Evolutionary conservation across 2,888 invertebrate species (phyloP).

Genomic region (Pristionchus japonicus): DNA sequence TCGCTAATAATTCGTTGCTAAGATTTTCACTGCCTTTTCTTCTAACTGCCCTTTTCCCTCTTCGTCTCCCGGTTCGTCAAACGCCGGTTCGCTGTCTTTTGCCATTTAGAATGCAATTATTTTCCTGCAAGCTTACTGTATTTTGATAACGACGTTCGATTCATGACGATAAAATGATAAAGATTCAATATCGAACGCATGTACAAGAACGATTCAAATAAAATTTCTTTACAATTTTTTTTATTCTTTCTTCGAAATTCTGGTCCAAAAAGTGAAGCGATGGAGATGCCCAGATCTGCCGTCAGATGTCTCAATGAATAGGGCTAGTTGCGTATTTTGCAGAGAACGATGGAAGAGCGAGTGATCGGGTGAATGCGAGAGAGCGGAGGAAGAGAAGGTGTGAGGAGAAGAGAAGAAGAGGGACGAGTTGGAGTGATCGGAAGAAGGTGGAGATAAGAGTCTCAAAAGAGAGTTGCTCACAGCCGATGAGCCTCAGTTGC

Average conservation of each 20-base stretch:
- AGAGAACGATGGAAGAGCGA: too few relatives aligned
- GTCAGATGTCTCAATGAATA: too few relatives aligned
- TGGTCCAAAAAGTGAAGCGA: too few relatives aligned
- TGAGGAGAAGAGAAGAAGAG: too few relatives aligned
- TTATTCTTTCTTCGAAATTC: too few relatives aligned
- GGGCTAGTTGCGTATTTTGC: too few relatives aligned
- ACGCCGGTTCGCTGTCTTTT: constrained; percentile 30
- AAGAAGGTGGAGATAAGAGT: neutral
- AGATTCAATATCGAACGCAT: too few relatives aligned
- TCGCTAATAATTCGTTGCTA: neutral
- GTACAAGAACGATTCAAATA: too few relatives aligned
- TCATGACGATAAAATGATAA: neutral
- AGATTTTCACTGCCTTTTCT: constrained; percentile 11
- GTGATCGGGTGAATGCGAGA: neutral
- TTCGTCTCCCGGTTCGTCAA: constrained; percentile 2
- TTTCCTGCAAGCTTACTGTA: constrained; percentile 13
- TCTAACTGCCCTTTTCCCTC: neutral
- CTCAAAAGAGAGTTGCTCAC: neutral
- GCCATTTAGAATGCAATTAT: constrained; percentile 10
- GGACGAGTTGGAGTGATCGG: too few relatives aligned
- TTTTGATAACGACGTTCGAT: neutral
- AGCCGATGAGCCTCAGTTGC: too few relatives aligned
- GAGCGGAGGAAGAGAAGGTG: constrained; percentile 10
- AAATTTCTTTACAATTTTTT: too few relatives aligned
- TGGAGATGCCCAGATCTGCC: too few relatives aligned